Conservation (phyloP, 1,140 invertebrate species). For the Microplitis mediator region DNA sequence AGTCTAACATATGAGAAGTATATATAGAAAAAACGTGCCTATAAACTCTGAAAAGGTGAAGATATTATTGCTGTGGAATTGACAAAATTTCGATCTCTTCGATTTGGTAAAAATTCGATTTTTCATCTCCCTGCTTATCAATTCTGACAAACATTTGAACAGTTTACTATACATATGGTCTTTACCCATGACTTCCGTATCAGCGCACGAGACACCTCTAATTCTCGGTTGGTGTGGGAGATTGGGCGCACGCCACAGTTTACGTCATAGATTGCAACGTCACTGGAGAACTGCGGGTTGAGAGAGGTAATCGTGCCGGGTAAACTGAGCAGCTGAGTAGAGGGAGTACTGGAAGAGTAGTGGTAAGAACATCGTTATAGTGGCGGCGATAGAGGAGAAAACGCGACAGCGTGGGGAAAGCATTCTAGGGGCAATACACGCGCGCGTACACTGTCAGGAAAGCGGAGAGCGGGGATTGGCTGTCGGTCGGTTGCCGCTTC, state of each 20-base stretch:
- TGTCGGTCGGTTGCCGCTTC: conserved; percentile 59
- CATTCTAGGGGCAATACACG: conserved; percentile 29
- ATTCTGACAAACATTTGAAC: too few species aligned
- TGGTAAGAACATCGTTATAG: conserved; percentile 20
- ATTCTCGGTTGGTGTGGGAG: conserved; percentile 20
- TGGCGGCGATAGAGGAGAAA: conserved; percentile 14
- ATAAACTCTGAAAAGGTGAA: too few species aligned
- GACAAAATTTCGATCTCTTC: too few species aligned
- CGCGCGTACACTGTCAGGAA: conserved; percentile 26
- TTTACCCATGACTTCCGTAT: neutral
- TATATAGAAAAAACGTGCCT: too few species aligned
- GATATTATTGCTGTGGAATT: too few species aligned
- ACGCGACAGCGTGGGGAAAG: conserved; percentile 22
- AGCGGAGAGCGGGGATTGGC: conserved; percentile 60
- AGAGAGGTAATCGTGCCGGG: neutral
- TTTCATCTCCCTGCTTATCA: too few species aligned
- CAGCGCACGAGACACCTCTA: neutral
- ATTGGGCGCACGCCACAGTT: conserved; percentile 25
- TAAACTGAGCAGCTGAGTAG: neutral
- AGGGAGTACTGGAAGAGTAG: conserved; percentile 19
- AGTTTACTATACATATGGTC: neutral
- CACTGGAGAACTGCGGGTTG: conserved; percentile 52
- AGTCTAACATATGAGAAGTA: too few species aligned
- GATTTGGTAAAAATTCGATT: too few species aligned
- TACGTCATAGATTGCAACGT: conserved; percentile 46